Evolutionary conservation across 2,888 invertebrate genomes (phyloP).

Genomic region (Cantharis rufa): DNA sequence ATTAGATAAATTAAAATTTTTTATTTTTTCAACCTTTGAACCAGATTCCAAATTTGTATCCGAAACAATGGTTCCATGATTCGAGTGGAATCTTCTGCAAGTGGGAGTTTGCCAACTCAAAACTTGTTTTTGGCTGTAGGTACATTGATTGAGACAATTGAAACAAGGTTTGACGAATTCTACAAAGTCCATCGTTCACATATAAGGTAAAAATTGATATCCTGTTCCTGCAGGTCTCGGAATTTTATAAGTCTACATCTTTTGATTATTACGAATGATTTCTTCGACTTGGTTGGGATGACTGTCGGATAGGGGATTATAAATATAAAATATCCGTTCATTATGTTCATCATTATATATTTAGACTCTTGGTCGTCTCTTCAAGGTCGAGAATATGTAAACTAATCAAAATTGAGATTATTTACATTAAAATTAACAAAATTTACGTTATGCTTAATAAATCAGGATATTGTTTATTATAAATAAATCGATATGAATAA

Average conservation of each 20-base stretch:
- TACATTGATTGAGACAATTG: not conserved
- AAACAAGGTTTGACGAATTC: not conserved
- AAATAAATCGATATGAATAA: not conserved
- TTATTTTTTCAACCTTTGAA: not conserved
- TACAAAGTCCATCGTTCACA: not conserved
- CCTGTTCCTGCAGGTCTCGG: not conserved
- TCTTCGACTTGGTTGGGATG: not conserved
- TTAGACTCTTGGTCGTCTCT: not conserved
- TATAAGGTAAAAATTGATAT: not conserved
- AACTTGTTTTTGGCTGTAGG: not conserved
- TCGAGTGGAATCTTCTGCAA: not conserved
- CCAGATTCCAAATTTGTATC: not conserved
- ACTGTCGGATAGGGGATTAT: not conserved
- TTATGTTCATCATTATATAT: not conserved
- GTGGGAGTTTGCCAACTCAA: not conserved
- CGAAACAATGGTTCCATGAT: not conserved
- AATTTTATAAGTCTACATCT: no score
- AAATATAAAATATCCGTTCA: not conserved
- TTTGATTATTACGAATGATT: no score
- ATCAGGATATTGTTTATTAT: not conserved
- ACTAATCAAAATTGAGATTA: not conserved
- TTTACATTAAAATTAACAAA: not conserved
- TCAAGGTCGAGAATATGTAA: not conserved
- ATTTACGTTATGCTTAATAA: not conserved
- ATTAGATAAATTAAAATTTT: not conserved